phyloP scores from a whole-genome alignment of 2,797 vertebrate species.

The Alcedo atthis region DNA sequence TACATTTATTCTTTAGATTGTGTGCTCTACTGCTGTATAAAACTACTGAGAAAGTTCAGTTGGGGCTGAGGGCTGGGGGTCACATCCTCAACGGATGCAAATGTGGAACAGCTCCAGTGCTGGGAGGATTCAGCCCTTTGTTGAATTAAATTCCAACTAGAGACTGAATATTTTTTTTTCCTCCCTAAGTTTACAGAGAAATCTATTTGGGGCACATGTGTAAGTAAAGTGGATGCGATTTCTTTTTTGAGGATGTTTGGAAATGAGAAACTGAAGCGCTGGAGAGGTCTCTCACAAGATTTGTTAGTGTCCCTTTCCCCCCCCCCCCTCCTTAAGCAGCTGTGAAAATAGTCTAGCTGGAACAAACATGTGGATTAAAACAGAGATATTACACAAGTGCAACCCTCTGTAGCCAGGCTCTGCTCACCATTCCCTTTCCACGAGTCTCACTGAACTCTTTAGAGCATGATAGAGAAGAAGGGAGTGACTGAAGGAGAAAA shows the following conservation, averaged over 20 bases:
- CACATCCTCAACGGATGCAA: slow-evolving; percentile 68
- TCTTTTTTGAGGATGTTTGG: slow-evolving; percentile 59
- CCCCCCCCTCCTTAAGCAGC: not conserved
- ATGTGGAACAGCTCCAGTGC: slow-evolving; percentile 48
- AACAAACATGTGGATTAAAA: slow-evolving; percentile 54
- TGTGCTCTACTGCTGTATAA: not conserved
- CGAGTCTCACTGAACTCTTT: not conserved
- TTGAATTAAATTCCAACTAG: slow-evolving; percentile 52
- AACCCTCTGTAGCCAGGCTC: not conserved
- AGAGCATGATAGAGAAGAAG: not conserved
- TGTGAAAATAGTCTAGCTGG: slow-evolving; percentile 61
- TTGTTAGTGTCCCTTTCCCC: slow-evolving; percentile 28
- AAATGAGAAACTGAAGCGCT: slow-evolving; percentile 60
- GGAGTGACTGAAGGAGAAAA: not conserved
- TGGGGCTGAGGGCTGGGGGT: slow-evolving; percentile 65
- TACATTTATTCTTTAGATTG: not conserved
- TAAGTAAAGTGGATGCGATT: slow-evolving; percentile 57
- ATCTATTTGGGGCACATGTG: slow-evolving; percentile 63
- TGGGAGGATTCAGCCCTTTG: slow-evolving; percentile 54
- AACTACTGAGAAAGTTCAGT: slow-evolving; percentile 61
- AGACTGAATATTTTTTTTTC: slow-evolving; percentile 25
- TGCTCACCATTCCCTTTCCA: not conserved
- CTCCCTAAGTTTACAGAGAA: slow-evolving; percentile 56
- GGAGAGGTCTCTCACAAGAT: slow-evolving; percentile 52
- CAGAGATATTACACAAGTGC: slow-evolving; percentile 47